A percentile compares a stretch with the other conserved stretches of the same genome.
These are phyloP conservation scores for Amphilophus citrinellus DNA, from an alignment of 2,113 vertebrate species.

Conservation along the genomic window DNA sequence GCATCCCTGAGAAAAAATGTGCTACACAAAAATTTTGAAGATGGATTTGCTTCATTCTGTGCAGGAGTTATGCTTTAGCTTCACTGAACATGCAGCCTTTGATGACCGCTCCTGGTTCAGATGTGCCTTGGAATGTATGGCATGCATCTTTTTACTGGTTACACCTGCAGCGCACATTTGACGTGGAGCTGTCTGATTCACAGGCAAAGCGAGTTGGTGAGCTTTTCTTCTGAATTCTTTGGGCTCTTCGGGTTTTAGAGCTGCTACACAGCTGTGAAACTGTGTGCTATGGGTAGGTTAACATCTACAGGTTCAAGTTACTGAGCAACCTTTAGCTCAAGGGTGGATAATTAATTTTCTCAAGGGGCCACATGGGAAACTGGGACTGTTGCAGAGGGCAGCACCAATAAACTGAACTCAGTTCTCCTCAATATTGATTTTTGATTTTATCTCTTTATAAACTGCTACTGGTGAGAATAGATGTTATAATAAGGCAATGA, in stretches of 20 bases:
- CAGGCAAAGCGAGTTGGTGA: background rate
- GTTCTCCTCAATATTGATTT: background rate
- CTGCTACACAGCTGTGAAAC: background rate
- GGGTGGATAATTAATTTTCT: background rate
- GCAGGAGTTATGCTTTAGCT: background rate
- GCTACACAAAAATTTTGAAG: background rate
- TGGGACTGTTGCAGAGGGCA: background rate
- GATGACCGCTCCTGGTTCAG: background rate
- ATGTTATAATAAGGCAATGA: background rate
- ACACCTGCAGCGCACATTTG: background rate
- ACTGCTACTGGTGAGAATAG: background rate
- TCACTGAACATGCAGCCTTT: background rate
- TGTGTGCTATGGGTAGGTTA: background rate
- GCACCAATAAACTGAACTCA: background rate
- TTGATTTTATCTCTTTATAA: background rate
- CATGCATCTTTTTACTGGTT: background rate
- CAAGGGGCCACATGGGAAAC: background rate
- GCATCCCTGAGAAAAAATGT: no score
- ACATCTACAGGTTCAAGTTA: background rate
- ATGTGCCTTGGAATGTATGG: background rate
- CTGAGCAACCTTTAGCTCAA: background rate
- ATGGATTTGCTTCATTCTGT: background rate
- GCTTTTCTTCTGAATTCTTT: background rate
- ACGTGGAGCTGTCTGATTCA: background rate
- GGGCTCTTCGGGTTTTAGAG: background rate